A percentile compares a stretch with the other conserved stretches of the same genome.
These are phyloP conservation scores for Drosophila asahinai DNA, from an alignment of 1,140 invertebrate genomes.

Conservation along the genomic window DNA sequence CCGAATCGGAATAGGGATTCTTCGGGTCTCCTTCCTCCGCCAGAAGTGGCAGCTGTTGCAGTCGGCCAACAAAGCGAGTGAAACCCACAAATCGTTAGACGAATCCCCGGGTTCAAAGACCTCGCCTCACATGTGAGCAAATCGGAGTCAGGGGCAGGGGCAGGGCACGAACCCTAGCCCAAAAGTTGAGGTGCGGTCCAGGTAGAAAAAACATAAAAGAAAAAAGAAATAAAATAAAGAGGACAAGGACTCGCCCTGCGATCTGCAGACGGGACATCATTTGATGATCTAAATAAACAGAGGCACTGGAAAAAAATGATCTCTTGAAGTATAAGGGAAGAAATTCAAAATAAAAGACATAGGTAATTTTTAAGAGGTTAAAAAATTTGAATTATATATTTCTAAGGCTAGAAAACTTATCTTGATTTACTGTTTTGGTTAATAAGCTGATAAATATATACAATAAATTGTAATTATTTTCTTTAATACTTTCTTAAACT, in stretches of 20 bases:
- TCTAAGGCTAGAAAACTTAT: too few relatives aligned
- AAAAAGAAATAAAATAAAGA: conserved; percentile 32
- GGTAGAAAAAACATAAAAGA: conserved; percentile 25
- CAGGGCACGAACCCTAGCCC: conserved; percentile 53
- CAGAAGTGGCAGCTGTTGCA: conserved; percentile 65
- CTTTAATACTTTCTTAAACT: background rate
- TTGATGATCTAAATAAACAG: conserved; percentile 68
- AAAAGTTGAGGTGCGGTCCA: conserved; percentile 41
- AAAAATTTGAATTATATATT: too few relatives aligned
- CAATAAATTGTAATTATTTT: too few relatives aligned
- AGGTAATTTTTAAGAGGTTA: too few relatives aligned
- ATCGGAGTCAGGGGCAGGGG: conserved; percentile 22
- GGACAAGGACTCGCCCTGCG: conserved; percentile 51
- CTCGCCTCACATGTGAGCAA: conserved; percentile 39
- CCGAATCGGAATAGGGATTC: conserved; percentile 40
- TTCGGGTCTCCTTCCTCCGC: conserved; percentile 1
- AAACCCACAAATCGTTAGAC: conserved; percentile 75
- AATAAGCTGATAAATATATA: background rate
- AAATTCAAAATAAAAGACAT: background rate
- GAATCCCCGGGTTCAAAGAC: conserved; percentile 71
- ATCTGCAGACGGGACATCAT: conserved; percentile 71
- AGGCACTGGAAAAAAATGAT: conserved; percentile 20
- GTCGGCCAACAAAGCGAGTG: conserved; percentile 48
- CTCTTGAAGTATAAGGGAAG: background rate
- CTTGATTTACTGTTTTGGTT: background rate